Base-by-base conservation (phyloP, 2,888 invertebrate species). In the Mythimna loreyi region DNA sequence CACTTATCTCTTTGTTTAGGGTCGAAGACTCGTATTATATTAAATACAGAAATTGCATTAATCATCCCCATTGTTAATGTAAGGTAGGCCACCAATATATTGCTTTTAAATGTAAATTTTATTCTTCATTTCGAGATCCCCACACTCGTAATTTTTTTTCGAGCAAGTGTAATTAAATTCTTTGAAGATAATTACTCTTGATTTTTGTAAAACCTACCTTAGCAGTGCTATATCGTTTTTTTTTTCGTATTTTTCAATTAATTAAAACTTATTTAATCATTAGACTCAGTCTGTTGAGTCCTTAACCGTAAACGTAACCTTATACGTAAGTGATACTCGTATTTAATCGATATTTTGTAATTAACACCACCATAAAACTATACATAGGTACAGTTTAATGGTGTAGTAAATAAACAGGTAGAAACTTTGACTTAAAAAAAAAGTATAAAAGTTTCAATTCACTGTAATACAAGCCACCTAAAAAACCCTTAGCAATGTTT, bases 1-100 rank as follows among this genome's bases (percentile, higher is more conserved):
- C 84, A 75, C 55, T 68, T 55, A 63, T 52, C 36, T 50, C 64
- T 78, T 71, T 68, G 65, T 66, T 70, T 59, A 55, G 33, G 28
- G 21, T 63, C 21, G 47, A 58, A 84, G 71, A 73, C 72, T 72
- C 67, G 67, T 72, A 75, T 79, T 62, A 40, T 50, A 75, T 68
- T 57, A 58, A 59, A 45, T 61, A 65, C 43, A 50, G 58, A 70
- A 33, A 72, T 50, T 45, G 43, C 13, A 77, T 78, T 25, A 52
- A 75, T 76, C 56, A 61, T 69, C 50, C 25, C 6, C 28, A 23
- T 73, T 76, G 50, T 69, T 11, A 49, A n/a, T 43, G 36, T 21
- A 36, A 49, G 33, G 33, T 59, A 33, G 9, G 33, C 36, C 4
- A 23, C 50, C 45, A 47, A 56, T 56, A 28, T 45, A 60, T 33